These are phyloP conservation scores for Neosilurus mollespiculum DNA, from an alignment of 2,797 vertebrate species.

Conservation along the genomic window DNA sequence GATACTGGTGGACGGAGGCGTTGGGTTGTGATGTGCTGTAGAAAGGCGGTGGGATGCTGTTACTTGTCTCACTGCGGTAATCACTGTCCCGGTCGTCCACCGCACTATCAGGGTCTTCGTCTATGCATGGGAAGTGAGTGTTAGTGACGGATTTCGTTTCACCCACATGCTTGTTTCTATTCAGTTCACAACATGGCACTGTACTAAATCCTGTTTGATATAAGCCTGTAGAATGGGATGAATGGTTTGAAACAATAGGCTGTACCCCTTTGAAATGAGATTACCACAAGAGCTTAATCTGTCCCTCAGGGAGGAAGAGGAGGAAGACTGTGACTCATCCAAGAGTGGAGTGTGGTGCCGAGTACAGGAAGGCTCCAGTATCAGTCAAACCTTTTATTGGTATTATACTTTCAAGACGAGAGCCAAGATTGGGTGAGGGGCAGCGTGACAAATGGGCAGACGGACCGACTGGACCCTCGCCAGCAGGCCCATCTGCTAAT, in stretches of 20 bases:
- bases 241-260: slow-evolving; percentile 2
- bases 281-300: slow-evolving; percentile 12
- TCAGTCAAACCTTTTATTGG: slow-evolving; percentile 29
- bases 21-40: slow-evolving; percentile 95
- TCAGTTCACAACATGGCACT: not conserved
- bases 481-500: slow-evolving; percentile 31
- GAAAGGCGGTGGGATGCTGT: slow-evolving; percentile 91
- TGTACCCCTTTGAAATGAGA: not conserved
- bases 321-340: slow-evolving; percentile 28
- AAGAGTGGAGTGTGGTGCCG: not conserved
- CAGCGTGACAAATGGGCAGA: slow-evolving; percentile 19
- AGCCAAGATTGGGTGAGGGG: slow-evolving; percentile 2
- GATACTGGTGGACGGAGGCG: slow-evolving; percentile 92
- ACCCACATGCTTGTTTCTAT: not conserved
- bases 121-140: slow-evolving; percentile 60
- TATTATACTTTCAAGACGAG: slow-evolving; percentile 18
- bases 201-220: not conserved
- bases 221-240: not conserved
- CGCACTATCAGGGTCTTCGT: slow-evolving; percentile 91
- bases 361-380: slow-evolving; percentile 9
- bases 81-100: slow-evolving; percentile 96
- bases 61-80: slow-evolving; percentile 96
- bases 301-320: not conserved
- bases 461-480: slow-evolving; percentile 1
- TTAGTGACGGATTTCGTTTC: not conserved